Evolutionary conservation across 2,113 vertebrate genomes (phyloP).

Genomic region (Dromiciops gliroides): DNA sequence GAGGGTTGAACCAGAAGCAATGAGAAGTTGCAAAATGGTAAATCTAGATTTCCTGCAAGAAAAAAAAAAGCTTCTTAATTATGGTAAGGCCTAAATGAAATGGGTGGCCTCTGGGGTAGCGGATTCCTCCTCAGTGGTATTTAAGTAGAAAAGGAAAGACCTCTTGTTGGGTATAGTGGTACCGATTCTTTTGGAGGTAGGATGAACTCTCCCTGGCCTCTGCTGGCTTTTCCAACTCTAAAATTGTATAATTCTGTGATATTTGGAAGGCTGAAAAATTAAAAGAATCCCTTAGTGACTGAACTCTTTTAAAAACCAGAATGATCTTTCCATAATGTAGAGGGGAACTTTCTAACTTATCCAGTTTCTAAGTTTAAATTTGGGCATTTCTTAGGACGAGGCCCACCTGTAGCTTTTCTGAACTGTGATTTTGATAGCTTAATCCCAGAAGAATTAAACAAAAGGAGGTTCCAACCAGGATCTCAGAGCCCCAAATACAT

Average conservation of each 20-base stretch:
- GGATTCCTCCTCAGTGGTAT: neutral
- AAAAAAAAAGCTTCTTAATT: neutral
- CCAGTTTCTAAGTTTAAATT: constrained; percentile 36
- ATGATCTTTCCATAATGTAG: constrained; percentile 39
- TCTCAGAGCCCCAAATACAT: neutral
- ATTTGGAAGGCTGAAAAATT: neutral
- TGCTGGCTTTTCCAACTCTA: neutral
- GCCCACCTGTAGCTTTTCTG: constrained; percentile 38
- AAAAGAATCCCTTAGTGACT: neutral
- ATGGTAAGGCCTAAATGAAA: neutral
- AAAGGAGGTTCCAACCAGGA: neutral
- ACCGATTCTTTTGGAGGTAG: neutral
- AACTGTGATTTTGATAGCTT: constrained; percentile 8
- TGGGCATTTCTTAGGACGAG: constrained; percentile 47
- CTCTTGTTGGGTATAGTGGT: neutral
- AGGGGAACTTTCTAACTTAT: constrained; percentile 40
- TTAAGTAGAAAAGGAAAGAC: neutral
- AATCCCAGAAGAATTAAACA: neutral
- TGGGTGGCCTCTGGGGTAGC: neutral
- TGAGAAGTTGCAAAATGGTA: neutral
- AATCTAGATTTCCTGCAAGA: neutral
- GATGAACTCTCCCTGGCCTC: neutral
- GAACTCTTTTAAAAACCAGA: neutral
- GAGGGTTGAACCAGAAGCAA: neutral
- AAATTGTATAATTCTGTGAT: neutral